Base-by-base conservation (phyloP, 2,797 vertebrate species). In the Mormyrops attenuatus region DNA sequence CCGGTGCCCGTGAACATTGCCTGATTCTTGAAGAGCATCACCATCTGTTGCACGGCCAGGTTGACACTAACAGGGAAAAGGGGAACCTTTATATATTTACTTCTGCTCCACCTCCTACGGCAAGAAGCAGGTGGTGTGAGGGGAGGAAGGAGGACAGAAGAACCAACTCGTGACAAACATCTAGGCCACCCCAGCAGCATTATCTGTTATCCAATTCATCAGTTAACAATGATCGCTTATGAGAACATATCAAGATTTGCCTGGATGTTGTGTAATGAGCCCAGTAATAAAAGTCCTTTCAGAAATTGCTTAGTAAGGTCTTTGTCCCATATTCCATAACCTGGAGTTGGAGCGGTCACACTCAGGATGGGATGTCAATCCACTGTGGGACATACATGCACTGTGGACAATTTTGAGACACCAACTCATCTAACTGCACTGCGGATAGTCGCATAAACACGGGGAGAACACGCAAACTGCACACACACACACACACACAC, bases 21-120 rank as follows among this genome's bases (percentile, higher is more conserved):
- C 92, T 0, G 22, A 69, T 15, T 69, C 26, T 34, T 15, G 11
- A 69, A 11, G 91, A 91, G 93, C 92, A 92, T 92, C 91, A 92
- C 93, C 94, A 95, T 95, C 94, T 95, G 94, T 91, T 94, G 91
- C 93, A 91, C 90, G 92, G 88, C 87, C 91, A 91, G 90, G 80
- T 90, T 91, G 92, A 94, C 94, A 94, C 92, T 93, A 92, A 89
- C 93, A 92, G 93, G 93, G 93, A 92, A 93, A 95, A 87, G 90
- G 90, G 90, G 90, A 88, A 91, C 92, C 91, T 90, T 89, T 88
- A 90, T 88, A 57, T 90, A 34, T 88, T 63, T 69, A 69, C 30
- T 63, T 34, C 17, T 38, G 52, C 52, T 55, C 52, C 55, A 80
- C 63, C 52, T 85, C 69, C 87, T 87, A 89, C 90, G 17, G 90